Evolutionary conservation across 2,113 vertebrate species (phyloP).

Genomic region (Brachypodius melanocephalos): DNA sequence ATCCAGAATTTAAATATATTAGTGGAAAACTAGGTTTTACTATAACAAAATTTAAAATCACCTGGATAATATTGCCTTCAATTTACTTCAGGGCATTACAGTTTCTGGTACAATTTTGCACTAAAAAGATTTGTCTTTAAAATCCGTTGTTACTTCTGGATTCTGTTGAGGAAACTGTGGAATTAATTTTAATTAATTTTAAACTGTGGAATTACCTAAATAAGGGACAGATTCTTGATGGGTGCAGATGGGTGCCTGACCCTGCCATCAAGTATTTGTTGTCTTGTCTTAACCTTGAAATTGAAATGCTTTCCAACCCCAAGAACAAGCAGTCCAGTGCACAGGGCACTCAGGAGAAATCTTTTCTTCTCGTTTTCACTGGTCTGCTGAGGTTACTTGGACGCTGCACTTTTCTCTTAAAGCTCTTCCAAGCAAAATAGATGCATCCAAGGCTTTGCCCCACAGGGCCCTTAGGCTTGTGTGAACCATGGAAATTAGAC

Average conservation of each 20-base stretch:
- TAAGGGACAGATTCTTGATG: neutral
- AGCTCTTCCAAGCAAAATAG: neutral
- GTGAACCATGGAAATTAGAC: neutral
- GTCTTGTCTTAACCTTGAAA: neutral
- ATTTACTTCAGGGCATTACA: neutral
- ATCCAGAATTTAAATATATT: neutral
- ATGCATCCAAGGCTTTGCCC: neutral
- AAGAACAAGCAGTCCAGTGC: neutral
- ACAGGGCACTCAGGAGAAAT: neutral
- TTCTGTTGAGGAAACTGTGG: neutral
- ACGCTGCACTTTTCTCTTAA: neutral
- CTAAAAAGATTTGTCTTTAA: neutral
- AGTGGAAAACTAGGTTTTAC: neutral
- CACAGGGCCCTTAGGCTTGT: neutral
- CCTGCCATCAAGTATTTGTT: neutral
- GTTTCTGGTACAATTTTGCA: neutral
- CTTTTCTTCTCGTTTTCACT: neutral
- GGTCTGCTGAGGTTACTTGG: neutral
- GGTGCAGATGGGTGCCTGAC: neutral
- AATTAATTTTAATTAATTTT: neutral
- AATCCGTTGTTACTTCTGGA: neutral
- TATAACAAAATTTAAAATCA: neutral
- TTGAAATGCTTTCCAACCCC: neutral
- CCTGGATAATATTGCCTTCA: neutral
- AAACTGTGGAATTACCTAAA: neutral